Conservation (phyloP, 2,888 invertebrate species). For the Protodeltote pygarga region DNA sequence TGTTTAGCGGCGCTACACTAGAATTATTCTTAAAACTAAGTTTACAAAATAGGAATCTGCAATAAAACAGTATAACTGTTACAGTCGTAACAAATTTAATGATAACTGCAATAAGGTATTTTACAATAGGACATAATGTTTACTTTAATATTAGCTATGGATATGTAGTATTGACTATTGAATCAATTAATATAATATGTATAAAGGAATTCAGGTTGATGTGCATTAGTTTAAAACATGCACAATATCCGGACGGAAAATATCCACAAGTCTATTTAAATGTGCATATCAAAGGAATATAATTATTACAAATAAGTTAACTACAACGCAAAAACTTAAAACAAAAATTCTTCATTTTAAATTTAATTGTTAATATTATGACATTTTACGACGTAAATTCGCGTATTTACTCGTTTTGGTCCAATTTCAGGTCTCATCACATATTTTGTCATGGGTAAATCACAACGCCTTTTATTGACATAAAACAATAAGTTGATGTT, state of each 20-base stretch:
- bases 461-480: slow-evolving; percentile 55
- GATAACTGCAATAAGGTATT: slow-evolving; percentile 31
- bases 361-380: slow-evolving; percentile 35
- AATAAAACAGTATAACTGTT: slow-evolving; percentile 68
- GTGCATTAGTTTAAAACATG: slow-evolving; percentile 32
- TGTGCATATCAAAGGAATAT: slow-evolving; percentile 29
- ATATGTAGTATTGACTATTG: slow-evolving; percentile 57
- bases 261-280: slow-evolving; percentile 46
- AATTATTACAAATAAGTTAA: slow-evolving; percentile 20
- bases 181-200: slow-evolving; percentile 28
- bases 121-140: slow-evolving; percentile 36
- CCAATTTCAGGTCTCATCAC: slow-evolving; percentile 71
- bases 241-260: slow-evolving; percentile 66
- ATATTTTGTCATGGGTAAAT: slow-evolving; percentile 66
- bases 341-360: slow-evolving; percentile 23
- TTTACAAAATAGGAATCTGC: slow-evolving; percentile 85
- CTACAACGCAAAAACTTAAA: slow-evolving; percentile 35
- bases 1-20: slow-evolving; percentile 52
- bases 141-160: slow-evolving; percentile 54
- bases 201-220: slow-evolving; percentile 33
- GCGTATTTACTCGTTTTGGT: slow-evolving; percentile 61
- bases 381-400: slow-evolving; percentile 42
- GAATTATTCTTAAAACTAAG: slow-evolving; percentile 77
- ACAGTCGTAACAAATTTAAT: slow-evolving; percentile 38
- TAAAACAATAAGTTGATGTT: slow-evolving; percentile 34